phyloP scores from a whole-genome alignment of 2,113 vertebrate genomes.

The Stigmatopora argus region DNA sequence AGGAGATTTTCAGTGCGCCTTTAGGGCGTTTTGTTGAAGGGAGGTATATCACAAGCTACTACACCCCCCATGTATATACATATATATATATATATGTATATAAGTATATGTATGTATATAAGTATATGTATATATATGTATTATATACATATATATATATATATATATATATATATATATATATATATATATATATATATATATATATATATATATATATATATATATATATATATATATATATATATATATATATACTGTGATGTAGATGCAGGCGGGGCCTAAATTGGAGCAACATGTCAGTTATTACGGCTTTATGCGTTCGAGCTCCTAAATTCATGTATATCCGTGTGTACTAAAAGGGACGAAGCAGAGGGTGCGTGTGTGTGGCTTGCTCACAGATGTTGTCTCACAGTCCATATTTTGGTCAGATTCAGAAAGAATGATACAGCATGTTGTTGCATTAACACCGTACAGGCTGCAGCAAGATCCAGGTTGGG shows the following conservation, averaged over 20 bases:
- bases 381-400: slow-evolving; percentile 40
- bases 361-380: not conserved
- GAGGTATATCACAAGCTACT: slow-evolving; percentile 42
- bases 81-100: not conserved
- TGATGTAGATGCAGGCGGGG: slow-evolving; percentile 5
- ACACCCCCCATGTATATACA: slow-evolving; percentile 4
- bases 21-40: slow-evolving; percentile 43
- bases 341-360: slow-evolving; percentile 1
- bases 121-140: slow-evolving; percentile 1
- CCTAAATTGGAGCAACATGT: slow-evolving; percentile 49
- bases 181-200: too few relatives aligned
- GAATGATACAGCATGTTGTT: slow-evolving; percentile 44
- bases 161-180: too few relatives aligned
- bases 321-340: slow-evolving; percentile 6
- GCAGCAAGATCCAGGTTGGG: slow-evolving; percentile 6
- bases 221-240: too few relatives aligned
- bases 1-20: slow-evolving; percentile 49
- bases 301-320: slow-evolving; percentile 36
- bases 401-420: slow-evolving; percentile 54
- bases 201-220: too few relatives aligned
- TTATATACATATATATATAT: too few relatives aligned
- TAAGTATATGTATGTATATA: slow-evolving; percentile 17
- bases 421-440: slow-evolving; percentile 48
- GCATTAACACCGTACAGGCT: slow-evolving; percentile 10
- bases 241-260: too few relatives aligned